A percentile compares a stretch with the other conserved stretches of the same genome.
Evolutionary conservation across 2,888 invertebrate genomes (phyloP).

Genomic region (Ormyrus labotus): DNA sequence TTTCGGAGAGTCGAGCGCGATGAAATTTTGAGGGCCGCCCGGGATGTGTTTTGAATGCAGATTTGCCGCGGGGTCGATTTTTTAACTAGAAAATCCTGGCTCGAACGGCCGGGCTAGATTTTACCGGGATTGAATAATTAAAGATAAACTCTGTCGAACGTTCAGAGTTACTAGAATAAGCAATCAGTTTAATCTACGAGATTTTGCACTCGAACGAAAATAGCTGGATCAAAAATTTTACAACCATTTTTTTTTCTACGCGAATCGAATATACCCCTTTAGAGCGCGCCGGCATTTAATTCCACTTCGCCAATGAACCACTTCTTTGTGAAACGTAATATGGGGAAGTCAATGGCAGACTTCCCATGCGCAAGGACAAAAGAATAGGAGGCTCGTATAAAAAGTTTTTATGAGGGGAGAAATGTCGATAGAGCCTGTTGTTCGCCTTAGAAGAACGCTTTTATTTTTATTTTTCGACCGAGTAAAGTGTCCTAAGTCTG

Average conservation of each 20-base stretch:
- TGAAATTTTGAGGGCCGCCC: too few relatives aligned
- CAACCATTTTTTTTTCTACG: background rate
- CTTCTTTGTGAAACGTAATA: conserved; percentile 51
- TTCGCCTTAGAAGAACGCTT: conserved; percentile 21
- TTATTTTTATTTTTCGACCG: conserved; percentile 1
- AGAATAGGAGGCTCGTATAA: conserved; percentile 47
- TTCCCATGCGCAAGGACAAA: conserved; percentile 52
- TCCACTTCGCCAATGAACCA: conserved; percentile 29
- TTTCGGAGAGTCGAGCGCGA: too few relatives aligned
- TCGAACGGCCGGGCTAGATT: background rate
- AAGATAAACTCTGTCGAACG: too few relatives aligned
- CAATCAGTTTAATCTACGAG: background rate
- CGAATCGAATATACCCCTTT: background rate
- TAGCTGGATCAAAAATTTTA: too few relatives aligned
- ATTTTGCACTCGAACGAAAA: too few relatives aligned
- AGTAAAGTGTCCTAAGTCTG: too few relatives aligned
- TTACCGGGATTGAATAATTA: background rate
- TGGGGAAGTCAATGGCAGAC: conserved; percentile 50
- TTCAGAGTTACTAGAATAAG: background rate
- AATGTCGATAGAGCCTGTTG: conserved; percentile 44
- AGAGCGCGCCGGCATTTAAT: conserved; percentile 42
- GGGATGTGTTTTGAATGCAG: too few relatives aligned
- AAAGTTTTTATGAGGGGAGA: conserved; percentile 53
- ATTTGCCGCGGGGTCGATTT: too few relatives aligned
- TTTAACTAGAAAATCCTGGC: too few relatives aligned